Percentiles rank a stretch among this genome's conserved stretches.
Evolutionary conservation across 2,113 vertebrate species (phyloP).

Genomic region (Sinocyclocheilus anshuiensis): DNA sequence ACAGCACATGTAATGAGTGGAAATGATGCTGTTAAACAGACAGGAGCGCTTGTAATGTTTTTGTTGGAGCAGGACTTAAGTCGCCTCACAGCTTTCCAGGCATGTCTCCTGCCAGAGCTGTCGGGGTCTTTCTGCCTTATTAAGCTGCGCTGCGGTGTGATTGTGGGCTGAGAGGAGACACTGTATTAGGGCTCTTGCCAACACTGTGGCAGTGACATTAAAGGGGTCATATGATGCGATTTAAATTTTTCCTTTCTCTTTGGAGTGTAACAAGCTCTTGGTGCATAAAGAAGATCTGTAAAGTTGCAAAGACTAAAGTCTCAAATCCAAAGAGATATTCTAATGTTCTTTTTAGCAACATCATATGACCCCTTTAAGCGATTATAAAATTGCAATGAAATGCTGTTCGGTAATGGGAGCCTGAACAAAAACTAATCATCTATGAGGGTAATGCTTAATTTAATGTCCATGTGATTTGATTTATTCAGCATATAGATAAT

Average conservation of each 20-base stretch:
- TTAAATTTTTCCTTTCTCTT: too few species aligned
- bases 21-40: constrained; percentile 15
- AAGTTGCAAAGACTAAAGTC: too few species aligned
- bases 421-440: neutral
- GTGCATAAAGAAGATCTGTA: too few species aligned
- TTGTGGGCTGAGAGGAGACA: neutral
- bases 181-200: neutral
- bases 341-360: too few species aligned
- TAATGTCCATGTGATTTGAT: neutral
- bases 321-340: too few species aligned
- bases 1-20: constrained; percentile 32
- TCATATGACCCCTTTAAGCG: too few species aligned
- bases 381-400: neutral
- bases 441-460: neutral
- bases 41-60: neutral
- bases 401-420: neutral
- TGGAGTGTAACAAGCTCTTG: too few species aligned
- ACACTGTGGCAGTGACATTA: neutral
- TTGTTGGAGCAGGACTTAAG: neutral
- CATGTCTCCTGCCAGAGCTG: neutral
- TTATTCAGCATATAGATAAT: neutral
- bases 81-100: neutral
- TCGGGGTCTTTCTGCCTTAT: neutral
- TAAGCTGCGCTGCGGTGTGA: neutral
- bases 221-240: too few species aligned